phyloP scores from a whole-genome alignment of 2,797 vertebrate genomes.

The Cirrhinus molitorella region DNA sequence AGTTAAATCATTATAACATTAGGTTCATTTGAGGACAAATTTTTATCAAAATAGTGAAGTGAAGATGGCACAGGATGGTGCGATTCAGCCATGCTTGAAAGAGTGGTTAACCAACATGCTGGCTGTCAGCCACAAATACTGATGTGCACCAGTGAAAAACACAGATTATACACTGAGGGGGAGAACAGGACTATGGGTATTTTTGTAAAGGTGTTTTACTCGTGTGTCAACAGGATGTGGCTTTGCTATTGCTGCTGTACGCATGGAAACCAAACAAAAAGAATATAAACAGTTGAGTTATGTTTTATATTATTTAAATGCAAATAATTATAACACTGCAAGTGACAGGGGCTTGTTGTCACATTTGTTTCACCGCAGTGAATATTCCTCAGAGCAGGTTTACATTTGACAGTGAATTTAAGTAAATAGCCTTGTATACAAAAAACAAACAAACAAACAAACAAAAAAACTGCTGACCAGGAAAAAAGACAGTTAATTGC shows the following conservation, averaged over 20 bases:
- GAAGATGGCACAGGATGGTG: neutral
- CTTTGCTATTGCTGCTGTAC: neutral
- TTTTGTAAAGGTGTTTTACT: neutral
- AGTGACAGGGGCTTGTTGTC: neutral
- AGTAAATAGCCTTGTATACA: neutral
- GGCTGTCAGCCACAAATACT: conserved; percentile 58
- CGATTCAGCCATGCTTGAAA: neutral
- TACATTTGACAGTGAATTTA: neutral
- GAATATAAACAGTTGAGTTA: neutral
- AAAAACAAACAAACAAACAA: neutral
- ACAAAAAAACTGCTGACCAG: neutral
- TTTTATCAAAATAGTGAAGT: neutral
- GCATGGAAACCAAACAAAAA: neutral
- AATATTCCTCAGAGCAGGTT: neutral
- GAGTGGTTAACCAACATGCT: conserved; percentile 22
- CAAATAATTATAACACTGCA: neutral
- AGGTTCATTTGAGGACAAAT: conserved; percentile 17
- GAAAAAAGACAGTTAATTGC: neutral
- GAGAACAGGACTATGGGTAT: neutral
- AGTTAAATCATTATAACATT: neutral
- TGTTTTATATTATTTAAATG: neutral
- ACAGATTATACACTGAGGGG: conserved; percentile 65
- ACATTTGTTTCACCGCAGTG: neutral
- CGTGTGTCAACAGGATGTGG: conserved; percentile 39
- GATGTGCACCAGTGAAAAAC: conserved; percentile 61